phyloP scores from a whole-genome alignment of 2,797 vertebrate genomes.

The Halcyon smyrnensis region DNA sequence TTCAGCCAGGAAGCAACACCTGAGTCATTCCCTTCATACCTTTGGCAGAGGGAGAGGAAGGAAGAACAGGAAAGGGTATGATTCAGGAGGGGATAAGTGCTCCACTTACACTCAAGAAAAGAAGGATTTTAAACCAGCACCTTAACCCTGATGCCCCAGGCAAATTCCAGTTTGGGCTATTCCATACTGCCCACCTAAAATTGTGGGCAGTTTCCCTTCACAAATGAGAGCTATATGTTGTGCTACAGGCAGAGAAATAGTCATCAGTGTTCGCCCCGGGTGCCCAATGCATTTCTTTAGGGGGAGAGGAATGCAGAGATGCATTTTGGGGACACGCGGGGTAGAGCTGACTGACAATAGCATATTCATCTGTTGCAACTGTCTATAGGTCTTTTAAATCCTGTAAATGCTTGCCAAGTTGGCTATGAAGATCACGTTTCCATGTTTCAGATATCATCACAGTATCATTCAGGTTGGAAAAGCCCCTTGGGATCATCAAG shows the following conservation, averaged over 20 bases:
- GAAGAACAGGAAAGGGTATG: background rate
- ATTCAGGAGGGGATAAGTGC: background rate
- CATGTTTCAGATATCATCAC: background rate
- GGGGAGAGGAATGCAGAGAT: constrained; percentile 19
- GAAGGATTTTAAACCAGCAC: background rate
- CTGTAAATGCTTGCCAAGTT: background rate
- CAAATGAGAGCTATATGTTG: background rate
- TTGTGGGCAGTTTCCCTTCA: background rate
- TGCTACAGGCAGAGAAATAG: background rate
- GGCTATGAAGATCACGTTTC: background rate
- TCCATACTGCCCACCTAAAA: constrained; percentile 22
- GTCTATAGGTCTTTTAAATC: background rate
- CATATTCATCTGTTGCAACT: background rate
- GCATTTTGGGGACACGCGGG: background rate
- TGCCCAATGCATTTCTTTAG: background rate
- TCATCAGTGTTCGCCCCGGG: background rate
- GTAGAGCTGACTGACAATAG: background rate
- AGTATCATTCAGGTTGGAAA: no score
- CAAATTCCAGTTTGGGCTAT: constrained; percentile 3
- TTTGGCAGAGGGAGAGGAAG: constrained; percentile 10
- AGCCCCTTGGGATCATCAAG: no score
- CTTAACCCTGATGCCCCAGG: background rate
- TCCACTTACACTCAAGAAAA: background rate
- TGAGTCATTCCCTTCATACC: background rate
- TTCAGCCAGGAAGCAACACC: background rate